Conservation (phyloP, 2,113 vertebrate species). For the Phoenicopterus ruber region DNA sequence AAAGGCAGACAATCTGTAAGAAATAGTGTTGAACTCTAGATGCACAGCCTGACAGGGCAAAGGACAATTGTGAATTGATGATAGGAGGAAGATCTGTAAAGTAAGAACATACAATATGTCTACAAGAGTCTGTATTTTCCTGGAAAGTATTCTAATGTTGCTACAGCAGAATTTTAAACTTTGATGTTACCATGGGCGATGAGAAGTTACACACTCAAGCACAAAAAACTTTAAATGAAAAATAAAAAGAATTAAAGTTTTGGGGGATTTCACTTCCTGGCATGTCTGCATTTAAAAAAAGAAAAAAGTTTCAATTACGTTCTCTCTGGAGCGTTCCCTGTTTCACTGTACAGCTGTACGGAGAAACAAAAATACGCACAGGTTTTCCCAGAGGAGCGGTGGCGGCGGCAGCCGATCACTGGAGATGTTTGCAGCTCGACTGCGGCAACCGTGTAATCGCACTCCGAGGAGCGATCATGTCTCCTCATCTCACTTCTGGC, state of each 20-base stretch:
- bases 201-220: background rate
- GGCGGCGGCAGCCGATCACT: background rate
- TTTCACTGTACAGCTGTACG: background rate
- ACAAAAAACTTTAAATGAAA: background rate
- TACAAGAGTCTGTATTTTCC: background rate
- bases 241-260: background rate
- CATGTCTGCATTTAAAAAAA: background rate
- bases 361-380: background rate
- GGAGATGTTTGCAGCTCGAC: background rate
- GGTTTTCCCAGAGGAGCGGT: background rate
- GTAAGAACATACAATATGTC: background rate
- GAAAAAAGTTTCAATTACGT: background rate
- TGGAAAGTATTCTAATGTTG: background rate
- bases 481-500: background rate
- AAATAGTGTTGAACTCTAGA: background rate
- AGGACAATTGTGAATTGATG: background rate
- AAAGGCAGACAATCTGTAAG: background rate
- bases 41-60: background rate
- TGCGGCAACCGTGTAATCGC: background rate
- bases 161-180: background rate
- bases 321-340: rapidly evolving
- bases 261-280: background rate
- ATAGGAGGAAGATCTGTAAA: background rate
- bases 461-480: background rate
- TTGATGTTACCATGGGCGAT: background rate